Conservation (phyloP, 2,797 vertebrate genomes). For the Spinus olivaceus region DNA sequence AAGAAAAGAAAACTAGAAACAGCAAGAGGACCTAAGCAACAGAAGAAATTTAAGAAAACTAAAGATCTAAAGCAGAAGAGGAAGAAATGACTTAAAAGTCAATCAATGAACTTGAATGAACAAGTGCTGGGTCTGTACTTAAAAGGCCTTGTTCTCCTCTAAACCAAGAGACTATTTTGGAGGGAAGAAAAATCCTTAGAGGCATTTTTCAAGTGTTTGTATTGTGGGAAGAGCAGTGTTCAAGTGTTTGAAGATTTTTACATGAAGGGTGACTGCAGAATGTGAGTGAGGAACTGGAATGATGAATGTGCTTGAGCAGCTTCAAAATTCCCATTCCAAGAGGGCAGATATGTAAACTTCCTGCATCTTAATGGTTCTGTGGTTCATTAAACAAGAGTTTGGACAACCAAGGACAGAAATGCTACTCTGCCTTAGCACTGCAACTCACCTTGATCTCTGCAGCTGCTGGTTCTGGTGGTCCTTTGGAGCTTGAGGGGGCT, state of each 20-base stretch:
- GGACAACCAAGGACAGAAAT: background rate
- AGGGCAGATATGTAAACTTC: background rate
- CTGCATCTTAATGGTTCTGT: background rate
- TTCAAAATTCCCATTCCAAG: background rate
- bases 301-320: background rate
- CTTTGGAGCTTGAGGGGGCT: background rate
- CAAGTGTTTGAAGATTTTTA: background rate
- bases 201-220: background rate
- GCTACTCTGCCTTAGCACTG: background rate
- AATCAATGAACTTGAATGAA: background rate
- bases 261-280: background rate
- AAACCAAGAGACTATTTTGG: background rate
- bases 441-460: background rate
- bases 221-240: background rate
- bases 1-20: constrained; percentile 87
- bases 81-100: constrained; percentile 59
- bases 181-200: background rate
- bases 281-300: background rate
- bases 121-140: background rate
- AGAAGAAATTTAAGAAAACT: constrained; percentile 82
- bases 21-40: constrained; percentile 70
- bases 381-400: constrained; percentile 25
- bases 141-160: background rate
- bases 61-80: constrained; percentile 74
- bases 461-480: background rate